Evolutionary conservation across 1,140 invertebrate species (phyloP), one percentile per base, ranked within the genome.

Genomic region (Orchesella cincta): DNA sequence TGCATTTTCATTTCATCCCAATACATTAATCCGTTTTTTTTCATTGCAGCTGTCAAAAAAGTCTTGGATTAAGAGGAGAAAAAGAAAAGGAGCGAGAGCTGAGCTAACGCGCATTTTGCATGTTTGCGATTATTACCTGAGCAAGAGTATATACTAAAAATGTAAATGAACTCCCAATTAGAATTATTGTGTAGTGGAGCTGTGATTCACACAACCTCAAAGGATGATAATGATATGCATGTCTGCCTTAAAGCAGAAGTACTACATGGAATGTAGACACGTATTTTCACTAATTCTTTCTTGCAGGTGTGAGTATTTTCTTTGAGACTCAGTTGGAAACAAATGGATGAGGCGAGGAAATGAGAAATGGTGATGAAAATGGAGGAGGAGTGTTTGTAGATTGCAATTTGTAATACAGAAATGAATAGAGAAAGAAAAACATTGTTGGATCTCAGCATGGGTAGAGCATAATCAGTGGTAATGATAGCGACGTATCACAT

Each of bases 321-420:
- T 57, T 57, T 57, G 12, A 5, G 29, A 12, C 62, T 67, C 62
- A 67, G 62, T 67, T 67, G 62, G 62, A 67, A n/a, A 67, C 62
- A 67, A 67, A 67, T 67, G 62, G 62, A 67, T 67, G 28, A 67
- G 33, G 62, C 62, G 62, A 67, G 31, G 33, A 67, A 67, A 67
- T 31, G 62, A 67, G 54, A 8, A 23, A 33, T 12, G 33, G 62
- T 31, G 31, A 67, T 5, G 29, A 67, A 29, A 16, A 33, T 31
- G 33, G 1, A 33, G 31, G 31, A 67, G 33, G 62, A 67, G 20
- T 46, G 39, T 12, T 12, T 12, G 39, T 46, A 46, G 20, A 46
- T 46, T 12, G 20, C 20, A 46, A 46, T 46, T 12, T 20, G 20
- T 46, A 8, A 46, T 12, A 46, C 39, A 46, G 20, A 46, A 8